Percentiles rank a stretch among this genome's conserved stretches.
phyloP scores from a whole-genome alignment of 2,113 vertebrate genomes.

The Corythaeola cristata region DNA sequence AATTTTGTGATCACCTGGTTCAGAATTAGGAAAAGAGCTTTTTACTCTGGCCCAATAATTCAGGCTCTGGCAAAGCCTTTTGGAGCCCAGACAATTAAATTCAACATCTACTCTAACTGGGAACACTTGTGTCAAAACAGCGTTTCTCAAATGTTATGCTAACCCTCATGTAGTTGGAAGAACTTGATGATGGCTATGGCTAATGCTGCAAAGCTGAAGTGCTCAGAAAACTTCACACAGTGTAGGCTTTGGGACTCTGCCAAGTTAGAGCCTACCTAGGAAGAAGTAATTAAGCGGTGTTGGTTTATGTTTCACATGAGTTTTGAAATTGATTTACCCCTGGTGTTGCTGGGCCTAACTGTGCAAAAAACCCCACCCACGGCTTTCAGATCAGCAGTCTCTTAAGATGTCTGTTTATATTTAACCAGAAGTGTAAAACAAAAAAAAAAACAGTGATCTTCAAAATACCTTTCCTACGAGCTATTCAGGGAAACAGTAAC shows the following conservation, averaged over 20 bases:
- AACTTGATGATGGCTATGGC: not conserved
- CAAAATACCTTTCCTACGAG: not conserved
- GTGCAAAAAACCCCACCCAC: not conserved
- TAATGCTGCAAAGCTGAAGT: not conserved
- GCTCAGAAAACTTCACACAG: not conserved
- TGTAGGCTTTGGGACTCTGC: not conserved
- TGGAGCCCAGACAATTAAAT: not conserved
- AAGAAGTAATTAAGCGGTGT: not conserved
- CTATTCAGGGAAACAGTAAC: constrained; percentile 11
- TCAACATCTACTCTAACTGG: not conserved
- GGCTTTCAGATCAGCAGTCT: not conserved
- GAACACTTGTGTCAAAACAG: not conserved
- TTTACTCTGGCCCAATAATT: not conserved
- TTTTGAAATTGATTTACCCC: constrained; percentile 42
- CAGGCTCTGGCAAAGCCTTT: not conserved
- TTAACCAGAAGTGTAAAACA: constrained; percentile 1
- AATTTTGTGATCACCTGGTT: not conserved
- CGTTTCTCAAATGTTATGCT: not conserved
- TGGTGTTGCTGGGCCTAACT: not conserved
- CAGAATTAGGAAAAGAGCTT: not conserved
- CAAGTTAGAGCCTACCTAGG: constrained; percentile 14
- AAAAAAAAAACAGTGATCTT: not conserved
- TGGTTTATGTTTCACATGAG: not conserved
- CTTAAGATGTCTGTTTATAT: constrained; percentile 20
- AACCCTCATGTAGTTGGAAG: not conserved